Evolutionary conservation across 2,888 invertebrate species (phyloP), one percentile per base, ranked within the genome.

Genomic region (Sarcophaga variegata): DNA sequence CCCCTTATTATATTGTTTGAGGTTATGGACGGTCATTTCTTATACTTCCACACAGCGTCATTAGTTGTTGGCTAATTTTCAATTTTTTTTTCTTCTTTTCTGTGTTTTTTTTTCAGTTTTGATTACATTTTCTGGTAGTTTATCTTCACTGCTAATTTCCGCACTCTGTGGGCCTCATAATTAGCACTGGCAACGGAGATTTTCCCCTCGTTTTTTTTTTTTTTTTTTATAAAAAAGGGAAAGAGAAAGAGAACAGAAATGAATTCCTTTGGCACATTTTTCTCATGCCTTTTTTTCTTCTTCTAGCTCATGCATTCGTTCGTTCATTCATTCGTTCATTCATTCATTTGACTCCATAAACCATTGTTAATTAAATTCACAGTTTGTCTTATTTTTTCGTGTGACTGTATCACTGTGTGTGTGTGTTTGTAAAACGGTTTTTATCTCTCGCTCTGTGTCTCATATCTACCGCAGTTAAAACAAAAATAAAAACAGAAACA

Each of bases 351-450:
- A 81, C 64, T 84, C 37, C 62, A 80, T 71, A 84, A 76, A 81
- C 66, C 80, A 67, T 27, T 69, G 81, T 76, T 87, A 88, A 85
- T 85, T 88, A 85, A 88, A 88, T 88, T 81, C 78, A 83, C 70
- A 78, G 80, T 85, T 70, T 81, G 78, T 78, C 75, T 67, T 77
- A 14, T 67, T 11, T 80, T 62, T 72, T 20, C 10, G 62, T 22
- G 62, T 20, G 62, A 67, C 3, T 45, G 45, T 77, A 5, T 22
- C 6, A 25, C 45, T n/a, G 17, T 47, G n/a, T 47, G 66, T 25
- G 20, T 6, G 70, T 49, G 8, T 10, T 37, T 37, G 37, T 37
- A 37, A 37, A 37, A 37, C 37, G 37, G 37, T 37, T 75, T 63
- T 81, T 85, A 75, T 82, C 75, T 79, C 37, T 37, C 37, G 10